phyloP scores from a whole-genome alignment of 2,113 vertebrate species.

The Ammodytes dubius region DNA sequence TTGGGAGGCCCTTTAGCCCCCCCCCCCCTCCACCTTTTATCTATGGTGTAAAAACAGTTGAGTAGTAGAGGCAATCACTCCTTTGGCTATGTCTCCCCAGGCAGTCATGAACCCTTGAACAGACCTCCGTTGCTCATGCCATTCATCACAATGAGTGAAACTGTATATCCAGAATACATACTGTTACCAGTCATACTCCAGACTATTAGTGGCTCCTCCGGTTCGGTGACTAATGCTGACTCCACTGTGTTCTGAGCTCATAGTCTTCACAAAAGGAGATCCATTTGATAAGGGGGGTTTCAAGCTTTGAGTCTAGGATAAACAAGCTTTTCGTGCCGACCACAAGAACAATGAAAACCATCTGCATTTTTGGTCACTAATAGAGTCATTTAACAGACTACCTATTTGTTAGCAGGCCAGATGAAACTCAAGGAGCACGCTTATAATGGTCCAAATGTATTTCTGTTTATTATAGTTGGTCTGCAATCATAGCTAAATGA shows the following conservation, averaged over 20 bases:
- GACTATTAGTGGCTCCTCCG: slow-evolving; percentile 31
- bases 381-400: slow-evolving; percentile 42
- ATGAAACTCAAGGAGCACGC: slow-evolving; percentile 40
- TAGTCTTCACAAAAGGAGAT: slow-evolving; percentile 16
- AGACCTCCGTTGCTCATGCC: slow-evolving; percentile 53
- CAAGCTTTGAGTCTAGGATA: slow-evolving; percentile 41
- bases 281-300: slow-evolving; percentile 43
- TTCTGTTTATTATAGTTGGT: slow-evolving; percentile 67
- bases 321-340: slow-evolving; percentile 51
- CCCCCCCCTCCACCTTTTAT: slow-evolving; percentile 66
- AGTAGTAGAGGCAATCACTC: slow-evolving; percentile 35
- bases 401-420: slow-evolving; percentile 42
- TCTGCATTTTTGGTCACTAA: slow-evolving; percentile 32
- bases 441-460: slow-evolving; percentile 19
- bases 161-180: slow-evolving; percentile 37
- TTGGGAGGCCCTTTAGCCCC: slow-evolving; percentile 58
- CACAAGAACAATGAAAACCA: slow-evolving; percentile 48
- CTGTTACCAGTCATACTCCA: slow-evolving; percentile 34
- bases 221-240: slow-evolving; percentile 60
- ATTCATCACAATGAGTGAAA: slow-evolving; percentile 67
- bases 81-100: slow-evolving; percentile 47
- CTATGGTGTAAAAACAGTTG: slow-evolving; percentile 62
- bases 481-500: slow-evolving; percentile 32
- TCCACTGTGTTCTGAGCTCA: slow-evolving; percentile 50
- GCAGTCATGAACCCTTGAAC: slow-evolving; percentile 45